Evolutionary conservation across 1,140 invertebrate genomes (phyloP).

Genomic region (Drosophila paulistorum): DNA sequence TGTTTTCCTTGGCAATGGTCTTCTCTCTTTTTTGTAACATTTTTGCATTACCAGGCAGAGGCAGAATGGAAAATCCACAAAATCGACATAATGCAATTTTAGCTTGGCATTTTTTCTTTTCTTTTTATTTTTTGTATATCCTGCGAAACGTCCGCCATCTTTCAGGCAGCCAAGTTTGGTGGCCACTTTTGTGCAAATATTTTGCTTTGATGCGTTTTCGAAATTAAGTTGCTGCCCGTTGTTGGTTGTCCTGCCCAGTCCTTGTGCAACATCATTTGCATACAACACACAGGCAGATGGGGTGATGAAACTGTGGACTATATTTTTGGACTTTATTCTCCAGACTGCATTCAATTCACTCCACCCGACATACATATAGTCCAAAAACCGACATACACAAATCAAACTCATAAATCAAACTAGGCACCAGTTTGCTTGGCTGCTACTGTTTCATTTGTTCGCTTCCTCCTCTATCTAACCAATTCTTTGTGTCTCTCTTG

Average conservation of each 20-base stretch:
- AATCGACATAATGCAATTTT: slow-evolving; percentile 80
- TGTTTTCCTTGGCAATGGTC: slow-evolving; percentile 12
- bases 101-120: slow-evolving; percentile 51
- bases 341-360: slow-evolving; percentile 19
- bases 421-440: slow-evolving; percentile 45
- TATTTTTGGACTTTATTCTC: not conserved
- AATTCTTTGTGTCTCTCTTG: not conserved
- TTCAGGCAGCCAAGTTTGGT: slow-evolving; percentile 19
- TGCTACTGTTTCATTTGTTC: slow-evolving; percentile 9
- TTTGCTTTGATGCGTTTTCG: slow-evolving; percentile 18
- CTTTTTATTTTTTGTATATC: slow-evolving; percentile 24
- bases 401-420: slow-evolving; percentile 67
- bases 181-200: slow-evolving; percentile 37
- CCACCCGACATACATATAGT: not conserved
- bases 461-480: slow-evolving; percentile 8
- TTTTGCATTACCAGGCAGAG: slow-evolving; percentile 26
- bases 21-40: slow-evolving; percentile 30
- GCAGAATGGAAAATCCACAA: slow-evolving; percentile 58
- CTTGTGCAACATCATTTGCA: slow-evolving; percentile 11
- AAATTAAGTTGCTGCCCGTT: slow-evolving; percentile 14
- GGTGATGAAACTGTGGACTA: not conserved
- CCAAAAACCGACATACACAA: slow-evolving; percentile 28
- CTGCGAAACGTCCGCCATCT: slow-evolving; percentile 10
- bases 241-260: not conserved
- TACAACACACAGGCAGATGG: not conserved